phyloP scores from a whole-genome alignment of 2,888 invertebrate species.

The Diogma glabrata region DNA sequence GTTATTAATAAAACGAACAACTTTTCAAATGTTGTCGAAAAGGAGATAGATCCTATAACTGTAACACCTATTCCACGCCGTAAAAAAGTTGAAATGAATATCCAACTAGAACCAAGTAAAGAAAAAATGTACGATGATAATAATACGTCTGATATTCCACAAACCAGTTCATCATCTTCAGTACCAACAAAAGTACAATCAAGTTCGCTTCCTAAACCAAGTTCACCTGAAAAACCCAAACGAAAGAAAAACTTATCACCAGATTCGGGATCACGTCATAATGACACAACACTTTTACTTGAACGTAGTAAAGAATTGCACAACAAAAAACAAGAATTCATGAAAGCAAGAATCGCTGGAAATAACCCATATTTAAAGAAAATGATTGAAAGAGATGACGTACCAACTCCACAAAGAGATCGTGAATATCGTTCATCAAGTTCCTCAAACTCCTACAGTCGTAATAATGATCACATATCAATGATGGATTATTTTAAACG shows the following conservation, averaged over 20 bases:
- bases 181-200: not conserved
- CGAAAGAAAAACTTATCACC: constrained; percentile 6
- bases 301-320: constrained; percentile 34
- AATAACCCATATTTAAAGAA: constrained; percentile 35
- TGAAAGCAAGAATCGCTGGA: constrained; percentile 33
- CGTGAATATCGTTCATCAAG: constrained; percentile 27
- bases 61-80: not conserved
- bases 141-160: not conserved
- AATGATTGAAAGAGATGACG: constrained; percentile 25
- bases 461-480: not conserved
- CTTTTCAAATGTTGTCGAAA: no score
- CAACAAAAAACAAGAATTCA: constrained; percentile 33
- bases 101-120: not conserved
- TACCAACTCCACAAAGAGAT: constrained; percentile 14
- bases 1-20: no score
- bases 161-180: no score
- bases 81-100: not conserved
- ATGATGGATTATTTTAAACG: not conserved
- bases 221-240: not conserved
- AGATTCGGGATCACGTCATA: constrained; percentile 19
- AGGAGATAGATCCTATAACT: not conserved
- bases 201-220: no score
- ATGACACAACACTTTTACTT: constrained; percentile 29
- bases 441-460: constrained; percentile 14
- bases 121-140: not conserved